These are phyloP conservation scores for Donacobius atricapilla DNA, from an alignment of 2,113 vertebrate species.

Conservation along the genomic window DNA sequence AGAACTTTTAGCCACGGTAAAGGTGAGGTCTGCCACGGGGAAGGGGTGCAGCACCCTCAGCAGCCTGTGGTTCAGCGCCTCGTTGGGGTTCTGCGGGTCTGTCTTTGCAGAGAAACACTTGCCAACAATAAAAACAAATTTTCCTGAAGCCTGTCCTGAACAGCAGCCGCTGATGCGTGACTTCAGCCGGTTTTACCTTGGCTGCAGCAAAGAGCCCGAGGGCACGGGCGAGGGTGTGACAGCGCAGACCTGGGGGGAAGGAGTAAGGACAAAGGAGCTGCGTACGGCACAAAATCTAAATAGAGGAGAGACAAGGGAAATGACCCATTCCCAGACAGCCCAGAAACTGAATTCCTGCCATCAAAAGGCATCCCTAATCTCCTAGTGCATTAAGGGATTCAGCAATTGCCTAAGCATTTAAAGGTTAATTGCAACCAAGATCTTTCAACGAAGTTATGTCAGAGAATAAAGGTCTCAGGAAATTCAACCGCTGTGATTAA, in stretches of 20 bases:
- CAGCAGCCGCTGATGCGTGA: not conserved
- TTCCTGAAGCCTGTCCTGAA: not conserved
- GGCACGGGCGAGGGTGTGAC: not conserved
- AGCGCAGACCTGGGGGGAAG: not conserved
- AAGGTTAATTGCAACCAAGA: conserved; percentile 26
- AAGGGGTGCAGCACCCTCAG: not conserved
- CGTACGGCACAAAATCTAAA: not conserved
- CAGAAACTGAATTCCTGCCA: not conserved
- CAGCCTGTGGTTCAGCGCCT: not conserved
- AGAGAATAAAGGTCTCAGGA: conserved; percentile 20
- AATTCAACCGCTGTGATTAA: not conserved
- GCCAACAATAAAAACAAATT: not conserved
- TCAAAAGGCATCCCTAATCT: not conserved
- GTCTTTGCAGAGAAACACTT: not conserved
- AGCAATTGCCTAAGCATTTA: not conserved
- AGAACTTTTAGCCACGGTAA: accelerated
- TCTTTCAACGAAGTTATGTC: not conserved
- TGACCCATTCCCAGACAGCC: not conserved
- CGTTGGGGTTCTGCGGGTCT: accelerated
- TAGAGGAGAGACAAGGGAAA: not conserved
- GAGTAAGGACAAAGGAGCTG: not conserved
- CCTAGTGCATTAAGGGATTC: not conserved
- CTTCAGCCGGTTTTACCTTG: not conserved
- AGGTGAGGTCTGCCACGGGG: not conserved
- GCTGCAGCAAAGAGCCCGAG: not conserved